phyloP scores from a whole-genome alignment of 2,797 vertebrate species.

The Holocentrus rufus region DNA sequence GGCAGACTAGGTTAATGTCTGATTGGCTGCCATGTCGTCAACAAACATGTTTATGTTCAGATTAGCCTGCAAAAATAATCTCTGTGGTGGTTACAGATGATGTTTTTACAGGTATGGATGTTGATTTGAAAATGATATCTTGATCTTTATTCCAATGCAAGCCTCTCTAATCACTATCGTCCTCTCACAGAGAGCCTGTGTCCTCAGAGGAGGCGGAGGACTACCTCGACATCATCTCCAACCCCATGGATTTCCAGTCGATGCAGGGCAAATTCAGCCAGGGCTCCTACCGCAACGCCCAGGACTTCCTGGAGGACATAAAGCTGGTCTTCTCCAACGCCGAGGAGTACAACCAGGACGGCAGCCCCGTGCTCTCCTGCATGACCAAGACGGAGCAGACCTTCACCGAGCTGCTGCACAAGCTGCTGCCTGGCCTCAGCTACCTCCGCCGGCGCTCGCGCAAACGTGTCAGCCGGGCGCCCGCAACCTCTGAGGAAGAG shows the following conservation, averaged over 20 bases:
- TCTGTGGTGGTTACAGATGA: too few relatives aligned
- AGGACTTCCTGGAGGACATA: slow-evolving; percentile 92
- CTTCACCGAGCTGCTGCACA: slow-evolving; percentile 90
- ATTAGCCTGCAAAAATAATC: too few relatives aligned
- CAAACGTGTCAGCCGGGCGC: slow-evolving; percentile 71
- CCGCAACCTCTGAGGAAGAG: slow-evolving; percentile 63
- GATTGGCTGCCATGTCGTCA: background rate
- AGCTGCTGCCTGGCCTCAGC: slow-evolving; percentile 89
- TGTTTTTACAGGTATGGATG: too few relatives aligned
- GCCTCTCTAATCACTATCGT: background rate
- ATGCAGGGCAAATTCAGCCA: slow-evolving; percentile 92
- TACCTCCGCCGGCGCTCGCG: slow-evolving; percentile 85
- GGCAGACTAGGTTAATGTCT: background rate
- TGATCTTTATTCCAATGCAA: background rate
- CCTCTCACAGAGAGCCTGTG: slow-evolving; percentile 89
- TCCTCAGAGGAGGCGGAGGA: slow-evolving; percentile 92
- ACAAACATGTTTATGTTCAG: background rate
- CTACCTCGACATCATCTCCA: slow-evolving; percentile 91
- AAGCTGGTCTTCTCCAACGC: slow-evolving; percentile 96
- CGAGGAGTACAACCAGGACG: slow-evolving; percentile 92
- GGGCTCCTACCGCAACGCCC: slow-evolving; percentile 86
- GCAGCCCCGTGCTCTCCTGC: slow-evolving; percentile 90
- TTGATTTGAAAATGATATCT: too few relatives aligned
- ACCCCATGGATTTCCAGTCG: slow-evolving; percentile 96
- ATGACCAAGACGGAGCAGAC: slow-evolving; percentile 93